phyloP scores from a whole-genome alignment of 2,888 invertebrate genomes.

The Nemoura dubitans region DNA sequence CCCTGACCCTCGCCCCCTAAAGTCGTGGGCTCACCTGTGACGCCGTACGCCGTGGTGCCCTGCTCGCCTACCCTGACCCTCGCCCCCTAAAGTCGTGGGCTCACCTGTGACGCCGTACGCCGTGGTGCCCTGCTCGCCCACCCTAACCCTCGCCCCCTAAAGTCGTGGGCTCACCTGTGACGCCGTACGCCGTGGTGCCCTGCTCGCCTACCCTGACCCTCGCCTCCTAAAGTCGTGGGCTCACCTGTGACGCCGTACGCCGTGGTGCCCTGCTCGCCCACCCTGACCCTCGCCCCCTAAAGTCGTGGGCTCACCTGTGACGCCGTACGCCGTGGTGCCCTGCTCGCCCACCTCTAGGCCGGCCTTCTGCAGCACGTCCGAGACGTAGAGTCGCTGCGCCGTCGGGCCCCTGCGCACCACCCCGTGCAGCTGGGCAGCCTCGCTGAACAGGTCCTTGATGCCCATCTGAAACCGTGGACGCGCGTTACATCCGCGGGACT shows the following conservation, averaged over 20 bases:
- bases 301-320: slow-evolving; percentile 69
- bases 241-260: slow-evolving; percentile 76
- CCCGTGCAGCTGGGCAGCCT: slow-evolving; percentile 74
- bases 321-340: slow-evolving; percentile 75
- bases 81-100: too few relatives aligned
- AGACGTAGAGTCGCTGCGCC: slow-evolving; percentile 67
- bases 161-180: slow-evolving; percentile 73
- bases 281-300: slow-evolving; percentile 65
- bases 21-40: slow-evolving; percentile 73
- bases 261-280: slow-evolving; percentile 78
- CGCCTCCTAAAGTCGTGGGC: slow-evolving; percentile 70
- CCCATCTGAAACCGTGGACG: slow-evolving; percentile 67
- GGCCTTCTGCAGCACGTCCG: slow-evolving; percentile 77
- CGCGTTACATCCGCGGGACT: too few relatives aligned
- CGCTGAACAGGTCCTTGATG: slow-evolving; percentile 75
- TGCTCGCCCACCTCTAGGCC: slow-evolving; percentile 81
- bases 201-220: slow-evolving; percentile 69
- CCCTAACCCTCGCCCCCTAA: slow-evolving; percentile 79
- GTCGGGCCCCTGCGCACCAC: slow-evolving; percentile 68
- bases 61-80: slow-evolving; percentile 81
- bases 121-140: slow-evolving; percentile 78
- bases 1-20: slow-evolving; percentile 79
- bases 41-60: slow-evolving; percentile 75
- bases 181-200: slow-evolving; percentile 75
- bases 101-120: slow-evolving; percentile 76